Percentiles rank a stretch among this genome's conserved stretches.
phyloP scores from a whole-genome alignment of 1,140 invertebrate genomes.

The Bactericera cockerelli region DNA sequence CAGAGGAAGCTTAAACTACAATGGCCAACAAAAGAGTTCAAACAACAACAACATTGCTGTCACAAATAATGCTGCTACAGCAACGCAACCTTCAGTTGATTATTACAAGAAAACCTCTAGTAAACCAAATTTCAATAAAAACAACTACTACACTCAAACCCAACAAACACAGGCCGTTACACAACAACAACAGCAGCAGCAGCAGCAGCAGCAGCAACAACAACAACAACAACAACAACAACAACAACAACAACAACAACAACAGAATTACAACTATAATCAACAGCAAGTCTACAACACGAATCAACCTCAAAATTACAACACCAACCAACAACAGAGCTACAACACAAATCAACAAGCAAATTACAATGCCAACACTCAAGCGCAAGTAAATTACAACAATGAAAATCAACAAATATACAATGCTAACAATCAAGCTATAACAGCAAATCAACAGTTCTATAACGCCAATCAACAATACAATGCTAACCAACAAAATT shows the following conservation, averaged over 20 bases:
- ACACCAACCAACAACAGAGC: slow-evolving; percentile 4
- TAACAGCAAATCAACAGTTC: slow-evolving; percentile 15
- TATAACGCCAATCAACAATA: slow-evolving; percentile 26
- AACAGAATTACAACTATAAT: slow-evolving; percentile 21
- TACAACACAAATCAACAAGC: neutral
- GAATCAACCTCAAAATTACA: slow-evolving; percentile 17
- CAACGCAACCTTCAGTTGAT: slow-evolving; percentile 9
- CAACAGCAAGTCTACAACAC: slow-evolving; percentile 25
- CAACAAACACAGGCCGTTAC: slow-evolving; percentile 14
- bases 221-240: slow-evolving; percentile 24
- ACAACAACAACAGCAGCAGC: slow-evolving; percentile 20
- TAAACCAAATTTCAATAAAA: slow-evolving; percentile 11
- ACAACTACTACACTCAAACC: slow-evolving; percentile 5
- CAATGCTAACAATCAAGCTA: slow-evolving; percentile 14
- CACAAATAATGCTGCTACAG: neutral
- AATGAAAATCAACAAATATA: slow-evolving; percentile 22
- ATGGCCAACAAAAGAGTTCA: neutral
- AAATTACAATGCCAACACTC: slow-evolving; percentile 24
- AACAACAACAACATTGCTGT: neutral
- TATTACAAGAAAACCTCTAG: slow-evolving; percentile 11
- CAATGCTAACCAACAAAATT: slow-evolving; percentile 26
- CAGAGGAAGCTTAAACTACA: slow-evolving; percentile 15
- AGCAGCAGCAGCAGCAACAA: slow-evolving; percentile 24
- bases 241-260: no score
- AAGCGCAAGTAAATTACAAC: slow-evolving; percentile 21